These are phyloP conservation scores for Taenaris catops DNA, from an alignment of 2,888 invertebrate species.

Conservation along the genomic window DNA sequence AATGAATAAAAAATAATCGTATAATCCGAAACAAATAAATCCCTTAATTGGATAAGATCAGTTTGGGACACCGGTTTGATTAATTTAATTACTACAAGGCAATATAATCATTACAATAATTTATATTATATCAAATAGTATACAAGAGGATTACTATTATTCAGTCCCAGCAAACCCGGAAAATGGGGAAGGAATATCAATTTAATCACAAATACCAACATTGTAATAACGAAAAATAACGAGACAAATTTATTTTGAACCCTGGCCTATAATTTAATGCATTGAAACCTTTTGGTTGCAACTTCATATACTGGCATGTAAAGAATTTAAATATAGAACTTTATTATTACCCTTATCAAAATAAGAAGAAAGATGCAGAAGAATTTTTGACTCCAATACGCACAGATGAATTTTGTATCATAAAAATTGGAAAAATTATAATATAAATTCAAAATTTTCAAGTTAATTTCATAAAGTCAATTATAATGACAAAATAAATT, in stretches of 20 bases:
- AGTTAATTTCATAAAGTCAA: conserved; percentile 19
- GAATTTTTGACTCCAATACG: conserved; percentile 34
- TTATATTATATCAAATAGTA: too few relatives aligned
- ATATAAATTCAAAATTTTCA: conserved; percentile 29
- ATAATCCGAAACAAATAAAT: too few relatives aligned
- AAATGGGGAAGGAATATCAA: too few relatives aligned
- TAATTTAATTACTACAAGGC: too few relatives aligned
- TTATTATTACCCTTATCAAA: conserved; percentile 15
- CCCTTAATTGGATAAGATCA: too few relatives aligned
- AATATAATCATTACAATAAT: too few relatives aligned
- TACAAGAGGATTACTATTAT: too few relatives aligned
- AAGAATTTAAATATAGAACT: conserved; percentile 1
- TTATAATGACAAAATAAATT: conserved; percentile 27
- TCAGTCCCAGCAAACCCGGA: too few relatives aligned
- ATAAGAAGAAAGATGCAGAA: conserved; percentile 35
- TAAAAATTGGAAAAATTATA: conserved; percentile 35
- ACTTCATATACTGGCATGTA: background rate
- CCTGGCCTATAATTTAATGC: background rate
- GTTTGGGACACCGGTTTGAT: too few relatives aligned
- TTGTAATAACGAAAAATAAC: too few relatives aligned
- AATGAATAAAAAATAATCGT: too few relatives aligned
- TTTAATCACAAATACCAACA: too few relatives aligned
- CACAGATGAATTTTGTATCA: conserved; percentile 44
- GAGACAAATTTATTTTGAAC: conserved; percentile 1
- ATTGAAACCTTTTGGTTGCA: background rate